phyloP scores from a whole-genome alignment of 2,888 invertebrate genomes.

The Polydrusus cervinus region DNA sequence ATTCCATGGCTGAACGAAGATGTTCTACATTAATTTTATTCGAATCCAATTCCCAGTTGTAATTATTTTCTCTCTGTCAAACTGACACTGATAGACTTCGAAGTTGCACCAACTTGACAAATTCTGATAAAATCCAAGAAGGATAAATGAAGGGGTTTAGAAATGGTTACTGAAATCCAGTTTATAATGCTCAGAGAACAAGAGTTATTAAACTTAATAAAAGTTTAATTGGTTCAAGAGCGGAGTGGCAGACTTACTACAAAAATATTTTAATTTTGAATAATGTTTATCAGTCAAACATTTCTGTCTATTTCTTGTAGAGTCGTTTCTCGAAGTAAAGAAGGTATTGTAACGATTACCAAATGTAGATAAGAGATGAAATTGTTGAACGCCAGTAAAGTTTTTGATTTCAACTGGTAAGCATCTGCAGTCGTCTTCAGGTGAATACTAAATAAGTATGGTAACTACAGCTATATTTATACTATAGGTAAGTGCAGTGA shows the following conservation, averaged over 20 bases:
- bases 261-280: neutral
- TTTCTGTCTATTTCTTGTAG: no score
- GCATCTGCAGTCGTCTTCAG: no score
- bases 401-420: no score
- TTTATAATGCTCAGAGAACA: constrained; percentile 34
- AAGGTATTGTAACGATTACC: no score
- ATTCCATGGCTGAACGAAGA: constrained; percentile 28
- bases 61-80: constrained; percentile 56
- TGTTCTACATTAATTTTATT: constrained; percentile 47
- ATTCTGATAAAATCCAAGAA: constrained; percentile 55
- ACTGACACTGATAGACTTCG: constrained; percentile 58
- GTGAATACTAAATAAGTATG: no score
- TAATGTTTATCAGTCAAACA: no score
- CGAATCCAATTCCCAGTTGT: constrained; percentile 57
- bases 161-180: constrained; percentile 35
- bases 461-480: no score
- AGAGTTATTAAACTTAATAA: constrained; percentile 16
- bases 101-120: constrained; percentile 54
- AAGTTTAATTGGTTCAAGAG: constrained; percentile 20
- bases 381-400: no score
- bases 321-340: no score
- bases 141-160: constrained; percentile 54
- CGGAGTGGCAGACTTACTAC: neutral
- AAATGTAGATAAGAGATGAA: no score
- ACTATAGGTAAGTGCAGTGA: no score